Conservation (phyloP, 1,140 invertebrate species). For the Drosophila elegans region DNA sequence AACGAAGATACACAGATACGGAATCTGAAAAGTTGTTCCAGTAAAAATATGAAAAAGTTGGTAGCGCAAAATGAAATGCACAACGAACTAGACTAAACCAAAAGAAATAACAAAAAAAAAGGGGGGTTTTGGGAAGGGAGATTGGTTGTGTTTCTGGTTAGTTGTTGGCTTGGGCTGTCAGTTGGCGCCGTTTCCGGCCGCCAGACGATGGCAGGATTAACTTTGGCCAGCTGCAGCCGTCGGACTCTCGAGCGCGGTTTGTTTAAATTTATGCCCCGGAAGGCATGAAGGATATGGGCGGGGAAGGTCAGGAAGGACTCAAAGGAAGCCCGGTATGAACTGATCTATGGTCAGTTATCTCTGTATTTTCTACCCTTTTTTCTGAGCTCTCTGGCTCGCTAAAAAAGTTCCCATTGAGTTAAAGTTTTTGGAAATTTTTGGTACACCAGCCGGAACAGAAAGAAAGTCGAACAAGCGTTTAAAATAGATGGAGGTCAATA, state of each 20-base stretch:
- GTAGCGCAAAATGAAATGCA: constrained; percentile 52
- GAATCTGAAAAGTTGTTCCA: constrained; percentile 39
- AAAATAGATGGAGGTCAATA: constrained; percentile 77
- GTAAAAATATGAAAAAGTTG: constrained; percentile 57
- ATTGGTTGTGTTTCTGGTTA: constrained; percentile 60
- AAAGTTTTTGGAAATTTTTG: constrained; percentile 51
- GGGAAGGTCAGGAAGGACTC: constrained; percentile 13
- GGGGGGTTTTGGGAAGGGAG: constrained; percentile 2
- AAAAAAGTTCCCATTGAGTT: constrained; percentile 40
- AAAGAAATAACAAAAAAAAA: constrained; percentile 20
- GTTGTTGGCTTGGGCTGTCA: constrained; percentile 59
- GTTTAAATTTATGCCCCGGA: constrained; percentile 71
- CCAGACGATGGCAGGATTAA: constrained; percentile 61
- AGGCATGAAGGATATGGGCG: constrained; percentile 72
- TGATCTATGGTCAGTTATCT: constrained; percentile 62
- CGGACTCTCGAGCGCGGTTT: constrained; percentile 45
- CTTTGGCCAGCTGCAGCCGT: constrained; percentile 57
- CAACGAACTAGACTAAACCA: constrained; percentile 14
- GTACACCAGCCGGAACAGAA: constrained; percentile 8
- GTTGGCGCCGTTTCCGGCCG: constrained; percentile 69
- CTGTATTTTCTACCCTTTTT: not conserved
- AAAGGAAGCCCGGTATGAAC: constrained; percentile 37
- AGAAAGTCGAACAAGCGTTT: constrained; percentile 52
- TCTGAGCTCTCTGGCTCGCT: constrained; percentile 11
- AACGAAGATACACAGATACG: constrained; percentile 10